A percentile compares a stretch with the other conserved stretches of the same genome.
These are phyloP conservation scores for Prosopocoilus inquinatus DNA, from an alignment of 2,888 invertebrate species.

Conservation along the genomic window DNA sequence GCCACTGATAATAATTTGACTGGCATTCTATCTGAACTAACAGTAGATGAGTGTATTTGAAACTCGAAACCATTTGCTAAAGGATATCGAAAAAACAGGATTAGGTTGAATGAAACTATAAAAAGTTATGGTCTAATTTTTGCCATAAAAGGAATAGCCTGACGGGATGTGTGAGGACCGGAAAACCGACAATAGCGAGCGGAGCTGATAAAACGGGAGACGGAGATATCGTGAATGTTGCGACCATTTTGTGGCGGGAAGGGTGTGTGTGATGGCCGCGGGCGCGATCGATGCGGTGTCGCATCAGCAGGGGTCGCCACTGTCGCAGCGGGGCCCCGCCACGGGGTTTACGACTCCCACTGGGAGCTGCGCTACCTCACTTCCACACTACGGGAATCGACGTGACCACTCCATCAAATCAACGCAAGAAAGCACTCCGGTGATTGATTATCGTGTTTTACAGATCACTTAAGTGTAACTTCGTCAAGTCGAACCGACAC, in stretches of 20 bases:
- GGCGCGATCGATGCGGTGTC: slow-evolving; percentile 45
- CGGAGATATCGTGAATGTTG: slow-evolving; percentile 29
- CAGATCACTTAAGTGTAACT: too few species aligned
- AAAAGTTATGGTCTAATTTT: background rate
- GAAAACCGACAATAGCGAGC: slow-evolving; percentile 18
- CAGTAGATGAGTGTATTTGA: too few species aligned
- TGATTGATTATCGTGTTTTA: slow-evolving; percentile 6
- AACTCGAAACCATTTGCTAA: too few species aligned
- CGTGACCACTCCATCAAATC: slow-evolving; percentile 27
- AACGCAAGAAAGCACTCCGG: slow-evolving; percentile 12
- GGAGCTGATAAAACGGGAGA: slow-evolving; percentile 20
- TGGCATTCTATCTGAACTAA: too few species aligned
- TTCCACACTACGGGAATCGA: slow-evolving; percentile 26
- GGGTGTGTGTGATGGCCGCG: slow-evolving; percentile 30
- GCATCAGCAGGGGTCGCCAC: slow-evolving; percentile 48
- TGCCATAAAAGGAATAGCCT: too few species aligned
- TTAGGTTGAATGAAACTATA: slow-evolving; percentile 3
- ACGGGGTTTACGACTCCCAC: slow-evolving; percentile 36
- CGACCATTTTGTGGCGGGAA: slow-evolving; percentile 31
- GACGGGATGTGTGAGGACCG: background rate
- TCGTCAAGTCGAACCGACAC: too few species aligned
- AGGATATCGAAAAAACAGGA: background rate
- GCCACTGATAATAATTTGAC: too few species aligned
- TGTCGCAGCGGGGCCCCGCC: slow-evolving; percentile 45
- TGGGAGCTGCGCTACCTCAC: slow-evolving; percentile 28